A percentile compares a stretch with the other conserved stretches of the same genome.
These are phyloP conservation scores for Lasioglossum malachurum DNA, from an alignment of 2,888 invertebrate species.

Conservation along the genomic window DNA sequence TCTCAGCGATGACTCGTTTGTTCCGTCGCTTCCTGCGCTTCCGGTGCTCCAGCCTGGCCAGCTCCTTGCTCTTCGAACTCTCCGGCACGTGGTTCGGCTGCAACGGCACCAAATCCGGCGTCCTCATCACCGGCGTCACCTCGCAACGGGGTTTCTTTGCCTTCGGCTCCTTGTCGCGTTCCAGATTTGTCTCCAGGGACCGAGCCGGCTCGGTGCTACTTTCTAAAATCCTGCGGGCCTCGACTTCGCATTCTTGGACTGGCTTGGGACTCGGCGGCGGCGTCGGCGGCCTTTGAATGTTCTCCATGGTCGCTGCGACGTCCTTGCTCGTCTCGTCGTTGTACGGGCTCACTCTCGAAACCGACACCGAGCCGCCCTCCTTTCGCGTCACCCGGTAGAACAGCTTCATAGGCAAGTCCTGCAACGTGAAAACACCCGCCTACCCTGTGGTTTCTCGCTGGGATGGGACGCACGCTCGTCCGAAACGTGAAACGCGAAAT, in stretches of 20 bases:
- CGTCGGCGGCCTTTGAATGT: constrained; percentile 80
- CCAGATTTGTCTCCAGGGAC: constrained; percentile 59
- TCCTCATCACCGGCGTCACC: constrained; percentile 80
- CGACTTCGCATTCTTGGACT: constrained; percentile 61
- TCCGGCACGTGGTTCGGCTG: constrained; percentile 56
- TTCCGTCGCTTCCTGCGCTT: constrained; percentile 79
- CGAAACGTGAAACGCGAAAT: constrained; percentile 1
- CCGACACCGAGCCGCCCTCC: constrained; percentile 62
- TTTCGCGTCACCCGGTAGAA: constrained; percentile 75
- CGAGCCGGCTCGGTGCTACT: constrained; percentile 47
- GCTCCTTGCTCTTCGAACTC: constrained; percentile 68
- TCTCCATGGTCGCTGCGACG: constrained; percentile 72
- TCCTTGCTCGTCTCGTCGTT: constrained; percentile 56
- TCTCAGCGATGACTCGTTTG: constrained; percentile 81
- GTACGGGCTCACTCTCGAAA: constrained; percentile 33
- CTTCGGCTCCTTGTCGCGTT: constrained; percentile 74
- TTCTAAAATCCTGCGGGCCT: constrained; percentile 57
- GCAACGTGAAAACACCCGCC: constrained; percentile 64
- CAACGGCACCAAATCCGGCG: constrained; percentile 69
- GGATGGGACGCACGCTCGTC: background rate
- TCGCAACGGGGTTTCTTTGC: constrained; percentile 81
- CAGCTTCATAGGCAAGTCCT: constrained; percentile 80
- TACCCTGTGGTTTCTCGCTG: constrained; percentile 40
- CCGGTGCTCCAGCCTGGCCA: constrained; percentile 75
- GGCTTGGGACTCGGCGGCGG: constrained; percentile 81